Conservation (phyloP, 2,113 vertebrate species). For the Lichenostomus cassidix region DNA sequence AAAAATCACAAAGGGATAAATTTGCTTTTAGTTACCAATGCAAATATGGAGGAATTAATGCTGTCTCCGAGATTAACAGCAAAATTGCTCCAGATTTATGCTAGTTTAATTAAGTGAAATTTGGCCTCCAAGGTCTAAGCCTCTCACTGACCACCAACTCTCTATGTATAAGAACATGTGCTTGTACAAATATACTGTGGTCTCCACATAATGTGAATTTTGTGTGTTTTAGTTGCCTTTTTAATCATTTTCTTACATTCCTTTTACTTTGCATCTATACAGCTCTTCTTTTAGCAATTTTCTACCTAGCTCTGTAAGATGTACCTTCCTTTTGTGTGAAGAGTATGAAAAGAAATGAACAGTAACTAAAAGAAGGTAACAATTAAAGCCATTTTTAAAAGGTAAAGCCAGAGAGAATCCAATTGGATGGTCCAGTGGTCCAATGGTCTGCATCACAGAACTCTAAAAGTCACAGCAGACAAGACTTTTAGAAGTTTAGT, state of each 20-base stretch:
- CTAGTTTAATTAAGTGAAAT: constrained; percentile 3
- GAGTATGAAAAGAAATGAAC: constrained; percentile 67
- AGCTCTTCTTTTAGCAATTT: constrained; percentile 66
- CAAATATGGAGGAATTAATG: background rate
- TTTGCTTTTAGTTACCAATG: constrained; percentile 4
- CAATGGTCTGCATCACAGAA: constrained; percentile 11
- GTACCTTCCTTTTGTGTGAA: constrained; percentile 65
- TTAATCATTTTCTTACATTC: constrained; percentile 67
- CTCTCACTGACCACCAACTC: constrained; percentile 51
- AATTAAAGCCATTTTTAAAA: constrained; percentile 29
- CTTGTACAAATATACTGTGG: constrained; percentile 38
- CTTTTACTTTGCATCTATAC: constrained; percentile 66
- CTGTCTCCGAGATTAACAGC: background rate
- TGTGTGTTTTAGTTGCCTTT: constrained; percentile 63
- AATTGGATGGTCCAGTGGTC: background rate
- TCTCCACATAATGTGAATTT: constrained; percentile 56
- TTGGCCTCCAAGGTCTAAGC: constrained; percentile 41
- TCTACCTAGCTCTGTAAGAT: constrained; percentile 66
- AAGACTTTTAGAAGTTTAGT: background rate
- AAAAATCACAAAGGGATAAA: constrained; percentile 15
- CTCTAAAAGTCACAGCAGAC: background rate
- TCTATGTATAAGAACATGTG: constrained; percentile 29
- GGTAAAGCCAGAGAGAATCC: background rate
- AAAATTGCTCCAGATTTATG: background rate
- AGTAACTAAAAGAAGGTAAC: constrained; percentile 62